Base-by-base conservation (phyloP, 2,113 vertebrate genomes). In the Lucifuga dentata region DNA sequence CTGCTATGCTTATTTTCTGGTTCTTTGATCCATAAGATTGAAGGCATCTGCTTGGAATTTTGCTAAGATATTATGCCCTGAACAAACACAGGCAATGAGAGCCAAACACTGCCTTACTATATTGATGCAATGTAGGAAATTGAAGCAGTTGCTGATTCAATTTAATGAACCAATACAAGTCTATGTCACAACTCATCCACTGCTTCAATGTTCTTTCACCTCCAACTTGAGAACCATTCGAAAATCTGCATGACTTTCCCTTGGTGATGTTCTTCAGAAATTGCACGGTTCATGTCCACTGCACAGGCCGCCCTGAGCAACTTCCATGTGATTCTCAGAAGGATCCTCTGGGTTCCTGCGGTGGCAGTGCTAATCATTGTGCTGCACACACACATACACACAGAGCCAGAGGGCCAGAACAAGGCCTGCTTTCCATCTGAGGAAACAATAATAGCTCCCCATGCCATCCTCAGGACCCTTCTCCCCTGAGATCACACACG, bases 371-470 rank as follows among this genome's bases (percentile, higher is more conserved):
- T 68, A 82, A 88, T 87, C 80, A 84, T 66, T 10, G 52, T 67
- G 40, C 15, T 75, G 55, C 58, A 74, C 59, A 66, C 17, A 77
- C 50, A 29, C 26, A 29, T 7, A 29, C n/a, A 7, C 26, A 63
- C 19, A 40, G 59, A 68, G 66, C 64, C 63, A 57, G 16, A 65
- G 59, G 58, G 56, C 35, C 19, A 51, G 29, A 38, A 35, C 12
- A 29, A 72, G 39, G 81, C 61, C 86, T 90, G 83, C 75, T 71
- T 85, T 85, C 68, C 79, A 88, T 88, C 85, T 68, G 35, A 78
- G 69, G 58, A 71, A 84, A 73, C 69, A 81, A 74, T 44, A 82
- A 88, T 63, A 64, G 58, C 65, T 69, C 39, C 19, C 75, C 66
- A 69, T 73, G 52, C 73, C 72, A 65, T 78, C 63, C 64, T 55